Percentiles rank a stretch among this genome's conserved stretches.
Evolutionary conservation across 2,888 invertebrate species (phyloP).

Genomic region (Acanthosepion esculentum): DNA sequence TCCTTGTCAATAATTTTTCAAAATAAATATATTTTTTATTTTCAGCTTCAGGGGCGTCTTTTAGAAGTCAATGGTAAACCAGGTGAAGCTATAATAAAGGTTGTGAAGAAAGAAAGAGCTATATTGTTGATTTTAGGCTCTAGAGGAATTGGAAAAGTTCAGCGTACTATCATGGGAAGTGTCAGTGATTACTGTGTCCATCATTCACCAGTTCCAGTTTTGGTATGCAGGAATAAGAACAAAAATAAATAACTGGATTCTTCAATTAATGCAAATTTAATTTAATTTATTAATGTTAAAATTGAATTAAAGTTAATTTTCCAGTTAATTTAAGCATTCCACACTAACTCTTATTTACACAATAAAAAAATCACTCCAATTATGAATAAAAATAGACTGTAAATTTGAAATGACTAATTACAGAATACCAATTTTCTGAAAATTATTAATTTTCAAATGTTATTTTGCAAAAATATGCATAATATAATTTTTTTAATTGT

Average conservation of each 20-base stretch:
- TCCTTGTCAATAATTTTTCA: neutral
- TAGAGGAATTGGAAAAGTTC: slow-evolving; percentile 46
- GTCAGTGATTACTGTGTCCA: slow-evolving; percentile 46
- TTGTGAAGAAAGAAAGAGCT: slow-evolving; percentile 46
- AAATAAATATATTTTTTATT: neutral
- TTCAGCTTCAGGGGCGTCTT: slow-evolving; percentile 40
- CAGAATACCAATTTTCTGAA: neutral
- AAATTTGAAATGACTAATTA: neutral
- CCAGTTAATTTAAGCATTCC: neutral
- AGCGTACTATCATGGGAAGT: slow-evolving; percentile 43
- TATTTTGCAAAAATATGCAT: neutral
- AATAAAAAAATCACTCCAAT: neutral
- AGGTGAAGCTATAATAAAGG: slow-evolving; percentile 45
- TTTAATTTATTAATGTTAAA: neutral
- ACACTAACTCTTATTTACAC: neutral
- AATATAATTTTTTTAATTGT: neutral
- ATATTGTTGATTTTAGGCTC: slow-evolving; percentile 34
- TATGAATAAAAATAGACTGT: neutral
- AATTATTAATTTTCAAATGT: neutral
- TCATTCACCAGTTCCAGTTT: slow-evolving; percentile 6
- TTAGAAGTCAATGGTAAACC: slow-evolving; percentile 36
- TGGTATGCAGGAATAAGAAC: slow-evolving; percentile 35
- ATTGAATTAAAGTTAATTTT: neutral
- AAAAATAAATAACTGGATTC: neutral
- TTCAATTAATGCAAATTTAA: neutral